These are phyloP conservation scores for Sinosuthora webbiana DNA, from an alignment of 2,113 vertebrate species.

Conservation along the genomic window DNA sequence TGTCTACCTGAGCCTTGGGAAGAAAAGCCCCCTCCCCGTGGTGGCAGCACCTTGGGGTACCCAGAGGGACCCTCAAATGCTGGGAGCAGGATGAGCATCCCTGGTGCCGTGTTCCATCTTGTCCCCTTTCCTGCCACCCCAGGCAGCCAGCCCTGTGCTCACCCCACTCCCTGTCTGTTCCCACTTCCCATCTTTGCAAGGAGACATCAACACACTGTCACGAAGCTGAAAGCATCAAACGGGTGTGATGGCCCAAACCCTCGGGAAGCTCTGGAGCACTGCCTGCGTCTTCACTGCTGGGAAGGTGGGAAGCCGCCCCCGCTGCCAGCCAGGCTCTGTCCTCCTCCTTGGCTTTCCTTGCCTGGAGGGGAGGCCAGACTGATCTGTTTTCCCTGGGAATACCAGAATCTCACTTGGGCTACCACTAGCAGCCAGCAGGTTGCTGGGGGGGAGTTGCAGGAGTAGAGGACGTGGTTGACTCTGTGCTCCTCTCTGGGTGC, in stretches of 20 bases:
- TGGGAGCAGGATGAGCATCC: background rate
- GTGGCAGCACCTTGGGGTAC: background rate
- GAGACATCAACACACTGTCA: background rate
- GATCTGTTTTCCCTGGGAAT: background rate
- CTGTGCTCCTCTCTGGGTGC: background rate
- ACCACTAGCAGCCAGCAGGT: background rate
- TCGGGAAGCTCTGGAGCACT: background rate
- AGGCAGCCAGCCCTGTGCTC: background rate
- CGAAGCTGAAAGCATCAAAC: background rate
- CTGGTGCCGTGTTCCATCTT: background rate
- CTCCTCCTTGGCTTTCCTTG: background rate
- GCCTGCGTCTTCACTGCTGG: background rate
- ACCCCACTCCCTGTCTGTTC: background rate
- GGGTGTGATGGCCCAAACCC: accelerated
- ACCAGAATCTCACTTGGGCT: background rate
- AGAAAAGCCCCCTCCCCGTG: background rate
- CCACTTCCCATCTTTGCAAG: background rate
- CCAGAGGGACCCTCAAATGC: background rate
- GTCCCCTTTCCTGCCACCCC: background rate
- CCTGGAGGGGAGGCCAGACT: background rate
- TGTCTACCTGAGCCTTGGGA: background rate
- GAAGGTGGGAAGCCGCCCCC: background rate
- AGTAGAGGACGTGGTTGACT: background rate
- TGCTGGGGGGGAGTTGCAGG: background rate
- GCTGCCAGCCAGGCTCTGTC: background rate